Base-by-base conservation (phyloP, 2,797 vertebrate genomes). In the Amblyopsis hoosieri region DNA sequence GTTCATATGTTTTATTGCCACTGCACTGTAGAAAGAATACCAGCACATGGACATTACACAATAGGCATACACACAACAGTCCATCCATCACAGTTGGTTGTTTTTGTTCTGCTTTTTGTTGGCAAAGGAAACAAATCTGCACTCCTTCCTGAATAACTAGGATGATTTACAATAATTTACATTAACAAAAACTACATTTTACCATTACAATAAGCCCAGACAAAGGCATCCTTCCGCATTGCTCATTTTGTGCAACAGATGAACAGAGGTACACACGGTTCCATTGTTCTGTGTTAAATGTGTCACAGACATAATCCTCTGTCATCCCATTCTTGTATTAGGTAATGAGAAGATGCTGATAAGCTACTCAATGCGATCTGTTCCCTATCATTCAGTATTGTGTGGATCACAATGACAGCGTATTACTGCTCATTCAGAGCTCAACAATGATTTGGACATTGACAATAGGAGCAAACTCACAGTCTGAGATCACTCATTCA, bases 191-290 rank as follows among this genome's bases (percentile, higher is more conserved):
- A 86, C 70, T 48, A 75, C 75, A 82, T 90, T 91, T 91, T 90
- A 90, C 79, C 88, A 90, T 91, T 70, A 90, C 90, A 91, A 90
- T 90, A 84, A 84, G 68, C 75, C 54, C 85, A 88, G 76, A 91
- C 89, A 92, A 91, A 88, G 55, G 86, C 70, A 67, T 57, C 60
- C 80, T 76, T 82, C 75, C 19, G 54, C 74, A 73, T 76, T 23
- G 64, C 87, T 90, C 72, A 79, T 79, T 89, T 74, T 70, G 54
- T 67, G 75, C 81, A 72, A 69, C 78, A 82, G 75, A 84, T 71
- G 78, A 88, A 84, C 72, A 78, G 75, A 72, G 70, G 69, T 70
- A 76, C 64, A 80, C 57, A 45, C 54, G 55, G 76, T 62, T 49
- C 61, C 60, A 85, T 89, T 90, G 84, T 90, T 89, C 80, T 78